phyloP scores from a whole-genome alignment of 2,113 vertebrate genomes.

The Pterocles orientalis region DNA sequence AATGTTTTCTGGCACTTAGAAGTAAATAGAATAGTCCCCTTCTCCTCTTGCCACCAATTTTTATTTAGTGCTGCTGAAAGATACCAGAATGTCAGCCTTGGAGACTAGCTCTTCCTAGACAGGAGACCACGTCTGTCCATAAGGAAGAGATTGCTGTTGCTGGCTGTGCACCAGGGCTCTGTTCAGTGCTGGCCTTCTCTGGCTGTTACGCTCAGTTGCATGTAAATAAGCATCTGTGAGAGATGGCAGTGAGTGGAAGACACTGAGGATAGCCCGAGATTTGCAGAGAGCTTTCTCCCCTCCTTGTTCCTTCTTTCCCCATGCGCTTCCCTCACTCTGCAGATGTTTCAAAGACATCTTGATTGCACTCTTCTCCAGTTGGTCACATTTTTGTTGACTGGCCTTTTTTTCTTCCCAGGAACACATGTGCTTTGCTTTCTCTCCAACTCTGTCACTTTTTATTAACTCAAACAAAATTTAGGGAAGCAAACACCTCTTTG shows the following conservation, averaged over 20 bases:
- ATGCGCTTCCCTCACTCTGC: not conserved
- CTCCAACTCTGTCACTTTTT: constrained; percentile 48
- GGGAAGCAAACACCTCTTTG: constrained; percentile 28
- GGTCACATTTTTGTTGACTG: constrained; percentile 31
- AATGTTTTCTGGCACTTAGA: not conserved
- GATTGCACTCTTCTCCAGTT: not conserved
- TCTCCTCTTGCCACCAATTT: not conserved
- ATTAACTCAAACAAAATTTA: constrained; percentile 19
- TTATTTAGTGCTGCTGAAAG: not conserved
- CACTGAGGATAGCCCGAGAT: not conserved
- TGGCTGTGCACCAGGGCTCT: not conserved
- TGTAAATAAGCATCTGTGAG: not conserved
- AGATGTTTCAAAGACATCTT: not conserved
- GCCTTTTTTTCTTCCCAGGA: not conserved
- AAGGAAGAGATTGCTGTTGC: not conserved
- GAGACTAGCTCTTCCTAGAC: not conserved
- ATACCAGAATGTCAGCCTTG: not conserved
- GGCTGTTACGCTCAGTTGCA: not conserved
- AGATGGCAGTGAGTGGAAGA: not conserved
- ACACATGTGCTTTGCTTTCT: constrained; percentile 30
- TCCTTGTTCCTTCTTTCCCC: not conserved
- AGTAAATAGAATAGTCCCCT: not conserved
- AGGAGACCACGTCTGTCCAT: accelerated
- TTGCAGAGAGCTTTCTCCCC: not conserved
- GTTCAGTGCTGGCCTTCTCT: not conserved